phyloP scores from a whole-genome alignment of 2,888 invertebrate species.

The Caenorhabditis sp. region DNA sequence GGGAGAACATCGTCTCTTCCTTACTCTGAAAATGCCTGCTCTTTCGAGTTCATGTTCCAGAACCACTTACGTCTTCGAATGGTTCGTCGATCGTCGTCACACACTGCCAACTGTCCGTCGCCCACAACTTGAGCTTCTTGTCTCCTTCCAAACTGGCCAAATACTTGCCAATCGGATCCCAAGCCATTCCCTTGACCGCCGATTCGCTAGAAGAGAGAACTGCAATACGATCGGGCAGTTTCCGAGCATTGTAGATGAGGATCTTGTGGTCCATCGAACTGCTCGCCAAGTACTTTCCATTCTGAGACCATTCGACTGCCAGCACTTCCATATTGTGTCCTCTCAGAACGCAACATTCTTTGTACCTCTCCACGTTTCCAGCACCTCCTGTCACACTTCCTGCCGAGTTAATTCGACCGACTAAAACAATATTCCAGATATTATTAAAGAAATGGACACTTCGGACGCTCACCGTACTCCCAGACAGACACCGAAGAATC shows the following conservation, averaged over 20 bases:
- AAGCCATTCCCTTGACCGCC: slow-evolving; percentile 89
- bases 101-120: slow-evolving; percentile 93
- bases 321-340: slow-evolving; percentile 85
- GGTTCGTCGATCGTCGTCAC: slow-evolving; percentile 91
- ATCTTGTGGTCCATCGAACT: slow-evolving; percentile 97
- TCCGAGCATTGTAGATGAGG: slow-evolving; percentile 96
- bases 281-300: slow-evolving; percentile 93
- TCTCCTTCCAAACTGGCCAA: slow-evolving; percentile 87
- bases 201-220: slow-evolving; percentile 82
- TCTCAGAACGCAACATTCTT: slow-evolving; percentile 87
- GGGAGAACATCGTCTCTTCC: slow-evolving; percentile 69
- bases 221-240: slow-evolving; percentile 83
- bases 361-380: slow-evolving; percentile 91
- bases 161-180: slow-evolving; percentile 98
- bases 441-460: not conserved
- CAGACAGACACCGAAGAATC: slow-evolving; percentile 61
- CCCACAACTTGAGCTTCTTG: slow-evolving; percentile 90
- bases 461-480: slow-evolving; percentile 55
- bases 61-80: slow-evolving; percentile 85
- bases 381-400: slow-evolving; percentile 77
- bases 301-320: slow-evolving; percentile 95
- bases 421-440: slow-evolving; percentile 37
- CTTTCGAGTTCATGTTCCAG: too few relatives aligned
- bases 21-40: slow-evolving; percentile 61
- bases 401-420: slow-evolving; percentile 61